Percentiles rank a stretch among this genome's conserved stretches.
These are phyloP conservation scores for Crematogaster levior DNA, from an alignment of 2,888 invertebrate species.

Conservation along the genomic window DNA sequence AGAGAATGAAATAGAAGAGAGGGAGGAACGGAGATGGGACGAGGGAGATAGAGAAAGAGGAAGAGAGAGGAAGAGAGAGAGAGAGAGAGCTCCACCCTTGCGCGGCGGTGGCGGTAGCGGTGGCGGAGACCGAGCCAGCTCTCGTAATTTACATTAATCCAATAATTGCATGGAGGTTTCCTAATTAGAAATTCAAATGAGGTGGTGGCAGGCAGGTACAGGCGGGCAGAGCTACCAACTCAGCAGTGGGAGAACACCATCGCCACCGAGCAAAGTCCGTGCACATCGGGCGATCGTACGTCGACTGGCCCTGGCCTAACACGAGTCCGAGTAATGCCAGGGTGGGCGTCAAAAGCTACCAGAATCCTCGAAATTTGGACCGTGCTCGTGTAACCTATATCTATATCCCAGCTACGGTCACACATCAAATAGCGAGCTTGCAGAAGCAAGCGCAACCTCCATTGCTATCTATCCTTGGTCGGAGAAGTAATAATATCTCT, in stretches of 20 bases:
- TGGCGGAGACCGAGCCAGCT: slow-evolving; percentile 88
- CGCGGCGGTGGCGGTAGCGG: slow-evolving; percentile 84
- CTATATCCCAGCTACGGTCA: slow-evolving; percentile 63
- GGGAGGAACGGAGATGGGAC: slow-evolving; percentile 57
- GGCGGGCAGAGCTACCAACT: slow-evolving; percentile 84
- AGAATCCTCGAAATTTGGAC: slow-evolving; percentile 84
- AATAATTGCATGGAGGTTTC: slow-evolving; percentile 97
- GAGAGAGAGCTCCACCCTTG: slow-evolving; percentile 83
- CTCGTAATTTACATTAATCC: slow-evolving; percentile 97
- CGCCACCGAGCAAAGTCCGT: slow-evolving; percentile 83
- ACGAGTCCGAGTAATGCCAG: slow-evolving; percentile 83
- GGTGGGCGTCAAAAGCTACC: slow-evolving; percentile 84
- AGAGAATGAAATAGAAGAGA: slow-evolving; percentile 66
- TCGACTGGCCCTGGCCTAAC: slow-evolving; percentile 79
- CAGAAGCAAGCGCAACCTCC: slow-evolving; percentile 32
- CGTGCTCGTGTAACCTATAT: slow-evolving; percentile 68
- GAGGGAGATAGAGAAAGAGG: slow-evolving; percentile 50
- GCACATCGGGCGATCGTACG: slow-evolving; percentile 79
- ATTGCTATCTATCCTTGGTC: slow-evolving; percentile 36
- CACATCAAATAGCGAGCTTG: slow-evolving; percentile 52
- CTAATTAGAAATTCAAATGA: slow-evolving; percentile 97
- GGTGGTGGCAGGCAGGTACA: slow-evolving; percentile 90
- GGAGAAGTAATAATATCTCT: slow-evolving; percentile 33
- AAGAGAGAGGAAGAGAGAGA: slow-evolving; percentile 57
- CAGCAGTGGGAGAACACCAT: slow-evolving; percentile 79